These are phyloP conservation scores for Xestia xanthographa DNA, from an alignment of 2,888 invertebrate species.

Conservation along the genomic window DNA sequence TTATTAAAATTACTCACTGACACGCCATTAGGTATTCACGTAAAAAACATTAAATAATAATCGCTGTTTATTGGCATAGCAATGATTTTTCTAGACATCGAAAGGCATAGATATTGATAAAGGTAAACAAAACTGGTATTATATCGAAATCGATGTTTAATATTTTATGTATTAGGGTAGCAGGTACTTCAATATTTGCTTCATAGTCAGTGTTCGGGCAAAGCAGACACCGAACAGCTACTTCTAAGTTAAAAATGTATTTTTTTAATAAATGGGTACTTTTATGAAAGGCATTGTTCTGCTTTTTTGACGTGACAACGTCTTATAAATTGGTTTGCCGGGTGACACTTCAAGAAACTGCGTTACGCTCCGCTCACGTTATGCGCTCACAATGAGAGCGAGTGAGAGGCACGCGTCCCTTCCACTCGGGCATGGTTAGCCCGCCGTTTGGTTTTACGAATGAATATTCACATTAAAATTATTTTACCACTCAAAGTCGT, in stretches of 20 bases:
- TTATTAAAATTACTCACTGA: conserved; percentile 42
- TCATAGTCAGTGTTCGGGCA: neutral
- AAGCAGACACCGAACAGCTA: neutral
- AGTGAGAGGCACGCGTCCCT: no score
- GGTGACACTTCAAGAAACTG: no score
- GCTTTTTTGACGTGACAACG: no score
- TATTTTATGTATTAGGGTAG: neutral
- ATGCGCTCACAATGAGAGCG: no score
- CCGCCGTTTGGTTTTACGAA: no score
- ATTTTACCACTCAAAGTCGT: no score
- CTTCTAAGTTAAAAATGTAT: no score
- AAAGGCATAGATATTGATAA: conserved; percentile 11
- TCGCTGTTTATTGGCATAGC: conserved; percentile 4
- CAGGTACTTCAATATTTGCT: neutral
- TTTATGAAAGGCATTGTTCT: neutral
- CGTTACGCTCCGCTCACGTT: no score
- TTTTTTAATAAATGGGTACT: neutral
- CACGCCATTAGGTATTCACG: conserved; percentile 17
- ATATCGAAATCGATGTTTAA: conserved; percentile 2
- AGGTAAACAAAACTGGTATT: neutral
- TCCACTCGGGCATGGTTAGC: no score
- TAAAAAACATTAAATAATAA: conserved; percentile 18
- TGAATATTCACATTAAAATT: no score
- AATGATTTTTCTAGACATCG: conserved; percentile 31
- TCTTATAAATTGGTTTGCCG: no score